Base-by-base conservation (phyloP, 37 sponge, comb jelly and placozoan species). In the Halisarca cf. caerulea region DNA sequence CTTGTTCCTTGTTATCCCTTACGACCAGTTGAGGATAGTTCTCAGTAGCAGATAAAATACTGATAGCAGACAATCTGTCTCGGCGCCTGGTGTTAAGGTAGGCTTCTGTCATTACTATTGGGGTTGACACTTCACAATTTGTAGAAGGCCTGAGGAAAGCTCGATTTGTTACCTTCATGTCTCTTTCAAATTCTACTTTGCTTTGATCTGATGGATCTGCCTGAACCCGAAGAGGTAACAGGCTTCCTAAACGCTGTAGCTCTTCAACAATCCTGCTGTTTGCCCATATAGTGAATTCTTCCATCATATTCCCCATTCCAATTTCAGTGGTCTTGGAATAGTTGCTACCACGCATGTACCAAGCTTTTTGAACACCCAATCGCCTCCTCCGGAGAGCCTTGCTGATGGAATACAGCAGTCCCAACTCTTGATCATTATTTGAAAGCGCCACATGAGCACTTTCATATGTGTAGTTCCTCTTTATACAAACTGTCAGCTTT, bases 261-360 rank as follows among this genome's bases (percentile, higher is more conserved):
- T 53, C 0, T 24, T 81, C 33, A 20, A 90, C 93, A 45, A 87
- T 80, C 20, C 4, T 38, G 28, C 33, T 58, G 58, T 93, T 93
- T 17, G 90, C 90, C 87, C 87, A 93, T 24, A 93, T 84, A 87
- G 89, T 93, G 24, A 93, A 53, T 61, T 93, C 93, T 24, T 89
- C 90, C 1, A 89, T 60, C 44, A 93, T 23, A 32, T 82, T 15
- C 27, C 35, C 17, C 3, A 30, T 1, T 28, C 15, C 69, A 27
- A 68, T 34, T 34, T 28, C 35, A 34, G 35, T 34, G 17, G 69
- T 28, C 7, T 6, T 27, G 32, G 15, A 27, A 28, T 30, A 17
- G 1, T 68, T 34, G 30, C 30, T 27, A 34, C 27, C 17, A 17
- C 35, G 69, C 1, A 68, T 8, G 33, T 34, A 34, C 69, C 14